Base-by-base conservation (phyloP, 2,888 invertebrate genomes). In the Stramonita haemastoma region DNA sequence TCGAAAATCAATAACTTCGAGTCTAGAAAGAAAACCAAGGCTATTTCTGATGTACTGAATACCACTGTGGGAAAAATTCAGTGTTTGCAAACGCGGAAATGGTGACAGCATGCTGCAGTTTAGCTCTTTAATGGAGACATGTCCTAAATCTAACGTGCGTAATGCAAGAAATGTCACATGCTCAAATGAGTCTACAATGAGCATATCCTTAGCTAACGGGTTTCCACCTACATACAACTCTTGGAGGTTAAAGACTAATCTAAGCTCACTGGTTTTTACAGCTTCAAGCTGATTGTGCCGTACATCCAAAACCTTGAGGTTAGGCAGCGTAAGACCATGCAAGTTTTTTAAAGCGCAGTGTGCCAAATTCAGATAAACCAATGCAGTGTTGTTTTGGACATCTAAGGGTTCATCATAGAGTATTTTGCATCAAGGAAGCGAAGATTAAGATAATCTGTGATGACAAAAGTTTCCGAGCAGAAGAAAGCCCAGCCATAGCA, bases 221-320 rank as follows among this genome's bases (percentile, higher is more conserved):
- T 22, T 15, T 83, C 32, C 11, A 83, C 8, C 36, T 36, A 83
- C 6, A 29, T 26, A 13, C 36, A 15, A 83, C 6, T 4, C 22
- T 83, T 83, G 81, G 36, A 46, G 8, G 81, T 36, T 46, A 83
- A 46, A 46, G 36, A 46, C 6, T 36, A 46, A 83, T 32, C 19
- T 34, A 15, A 86, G 29, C 57, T 29, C 17, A 32, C n/a, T 34
- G 32, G 19, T 57, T 2, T 17, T 32, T 2, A 90, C 17, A 13
- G 0, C 6, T 1, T 32, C 1, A 0, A 90, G 34, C 4, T 57
- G 6, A 56, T 90, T 90, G 79, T 89, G 36, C 17, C 90, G 87
- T 73, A 87, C 29, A 36, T 90, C 89, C 0, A 90, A 46, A 66
- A 46, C 86, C n/a, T 46, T 66, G 11, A 90, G 60, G 56, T 90